These are phyloP conservation scores for Pipa parva DNA, from an alignment of 2,113 vertebrate genomes.

Conservation along the genomic window DNA sequence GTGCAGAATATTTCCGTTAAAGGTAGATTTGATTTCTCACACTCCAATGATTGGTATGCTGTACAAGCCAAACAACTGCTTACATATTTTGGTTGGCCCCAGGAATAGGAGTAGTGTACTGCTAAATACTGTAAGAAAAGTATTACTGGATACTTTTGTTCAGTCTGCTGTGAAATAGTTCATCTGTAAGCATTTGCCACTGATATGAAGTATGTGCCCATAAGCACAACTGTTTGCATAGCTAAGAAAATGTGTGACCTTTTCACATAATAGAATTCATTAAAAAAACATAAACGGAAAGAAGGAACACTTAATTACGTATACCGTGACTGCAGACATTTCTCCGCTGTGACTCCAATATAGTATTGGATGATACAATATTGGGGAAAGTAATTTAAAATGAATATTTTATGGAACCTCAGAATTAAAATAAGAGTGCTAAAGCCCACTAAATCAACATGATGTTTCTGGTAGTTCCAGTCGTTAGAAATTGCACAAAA, in stretches of 20 bases:
- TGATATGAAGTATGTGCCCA: background rate
- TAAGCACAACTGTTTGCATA: background rate
- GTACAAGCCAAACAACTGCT: too few relatives aligned
- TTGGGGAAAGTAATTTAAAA: background rate
- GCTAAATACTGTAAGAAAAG: too few relatives aligned
- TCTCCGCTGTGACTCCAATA: background rate
- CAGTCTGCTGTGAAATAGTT: background rate
- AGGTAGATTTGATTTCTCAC: too few relatives aligned
- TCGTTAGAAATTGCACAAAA: too few relatives aligned
- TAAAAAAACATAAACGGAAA: constrained; percentile 1
- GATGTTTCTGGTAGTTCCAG: too few relatives aligned
- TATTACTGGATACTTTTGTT: background rate
- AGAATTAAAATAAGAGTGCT: background rate
- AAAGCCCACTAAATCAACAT: background rate
- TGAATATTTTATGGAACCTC: background rate
- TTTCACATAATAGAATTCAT: background rate
- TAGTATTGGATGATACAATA: background rate
- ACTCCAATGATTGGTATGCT: too few relatives aligned
- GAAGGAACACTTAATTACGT: background rate
- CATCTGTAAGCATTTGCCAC: background rate
- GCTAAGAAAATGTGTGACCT: background rate
- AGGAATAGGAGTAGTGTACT: too few relatives aligned
- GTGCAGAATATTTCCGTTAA: too few relatives aligned
- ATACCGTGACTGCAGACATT: background rate
- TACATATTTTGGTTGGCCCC: too few relatives aligned